Evolutionary conservation across 2,797 vertebrate genomes (phyloP).

Genomic region (Microctenopoma stevenorrisi): DNA sequence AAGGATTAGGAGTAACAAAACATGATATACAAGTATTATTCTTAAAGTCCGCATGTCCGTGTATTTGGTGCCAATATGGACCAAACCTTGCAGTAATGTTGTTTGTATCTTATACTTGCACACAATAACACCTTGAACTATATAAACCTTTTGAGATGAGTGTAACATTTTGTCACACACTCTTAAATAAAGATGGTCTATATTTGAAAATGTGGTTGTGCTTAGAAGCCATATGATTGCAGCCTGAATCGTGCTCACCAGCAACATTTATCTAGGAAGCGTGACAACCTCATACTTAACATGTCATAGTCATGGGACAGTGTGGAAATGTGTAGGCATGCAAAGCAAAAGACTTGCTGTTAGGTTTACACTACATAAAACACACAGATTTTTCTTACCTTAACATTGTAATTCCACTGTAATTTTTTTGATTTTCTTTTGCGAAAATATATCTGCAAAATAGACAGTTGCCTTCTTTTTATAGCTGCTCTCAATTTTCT

Average conservation of each 20-base stretch:
- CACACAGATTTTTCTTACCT: slow-evolving; percentile 2
- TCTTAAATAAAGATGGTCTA: not conserved
- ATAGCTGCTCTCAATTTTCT: slow-evolving; percentile 34
- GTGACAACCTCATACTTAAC: too few species aligned
- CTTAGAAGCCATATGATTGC: too few species aligned
- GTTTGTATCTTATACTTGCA: not conserved
- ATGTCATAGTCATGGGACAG: too few species aligned
- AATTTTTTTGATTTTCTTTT: slow-evolving; percentile 30
- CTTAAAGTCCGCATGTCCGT: not conserved
- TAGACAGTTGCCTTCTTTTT: slow-evolving; percentile 33
- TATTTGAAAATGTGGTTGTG: too few species aligned
- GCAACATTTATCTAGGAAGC: too few species aligned
- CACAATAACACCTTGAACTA: not conserved
- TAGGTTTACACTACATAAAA: too few species aligned
- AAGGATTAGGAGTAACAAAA: not conserved
- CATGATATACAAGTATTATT: not conserved
- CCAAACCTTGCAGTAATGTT: not conserved
- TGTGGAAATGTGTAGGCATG: too few species aligned
- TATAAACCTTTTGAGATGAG: not conserved
- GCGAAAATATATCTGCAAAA: slow-evolving; percentile 39
- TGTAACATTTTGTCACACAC: slow-evolving; percentile 12
- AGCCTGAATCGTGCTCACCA: too few species aligned
- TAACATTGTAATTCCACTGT: slow-evolving; percentile 30
- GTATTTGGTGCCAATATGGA: slow-evolving; percentile 1
- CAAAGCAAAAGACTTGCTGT: too few species aligned